phyloP scores from a whole-genome alignment of 2,797 vertebrate species.

The Bradypodion pumilum region DNA sequence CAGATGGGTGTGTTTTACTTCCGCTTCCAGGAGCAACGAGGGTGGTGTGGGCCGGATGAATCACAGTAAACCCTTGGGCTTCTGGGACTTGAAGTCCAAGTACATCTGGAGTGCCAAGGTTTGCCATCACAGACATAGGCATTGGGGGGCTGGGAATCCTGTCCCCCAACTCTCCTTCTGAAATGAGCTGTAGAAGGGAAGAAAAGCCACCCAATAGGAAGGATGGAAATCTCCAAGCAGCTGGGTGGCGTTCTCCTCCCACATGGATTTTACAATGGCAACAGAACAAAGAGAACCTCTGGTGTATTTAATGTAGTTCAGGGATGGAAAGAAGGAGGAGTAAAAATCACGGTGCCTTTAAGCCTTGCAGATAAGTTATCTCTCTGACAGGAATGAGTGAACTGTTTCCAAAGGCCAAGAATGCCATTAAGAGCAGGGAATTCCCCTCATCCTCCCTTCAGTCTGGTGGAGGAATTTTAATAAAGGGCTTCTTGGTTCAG shows the following conservation, averaged over 20 bases:
- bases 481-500: not conserved
- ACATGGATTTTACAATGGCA: not conserved
- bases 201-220: not conserved
- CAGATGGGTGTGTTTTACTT: no score
- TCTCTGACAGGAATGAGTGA: not conserved
- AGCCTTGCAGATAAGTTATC: conserved; percentile 11
- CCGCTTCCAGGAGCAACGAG: no score
- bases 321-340: not conserved
- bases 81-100: no score
- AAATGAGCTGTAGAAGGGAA: not conserved
- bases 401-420: conserved; percentile 19
- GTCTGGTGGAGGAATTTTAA: conserved; percentile 18
- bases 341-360: not conserved
- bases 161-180: not conserved
- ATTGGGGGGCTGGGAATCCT: no score
- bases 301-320: conserved; percentile 3
- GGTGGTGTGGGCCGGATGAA: no score
- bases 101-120: no score
- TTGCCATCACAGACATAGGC: no score
- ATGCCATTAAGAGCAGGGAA: conserved; percentile 26
- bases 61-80: no score
- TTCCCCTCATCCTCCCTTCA: conserved; percentile 27
- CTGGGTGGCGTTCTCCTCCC: not conserved
- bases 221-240: not conserved
- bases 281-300: not conserved